Base-by-base conservation (phyloP, 2,888 invertebrate species). In the Empis livida region DNA sequence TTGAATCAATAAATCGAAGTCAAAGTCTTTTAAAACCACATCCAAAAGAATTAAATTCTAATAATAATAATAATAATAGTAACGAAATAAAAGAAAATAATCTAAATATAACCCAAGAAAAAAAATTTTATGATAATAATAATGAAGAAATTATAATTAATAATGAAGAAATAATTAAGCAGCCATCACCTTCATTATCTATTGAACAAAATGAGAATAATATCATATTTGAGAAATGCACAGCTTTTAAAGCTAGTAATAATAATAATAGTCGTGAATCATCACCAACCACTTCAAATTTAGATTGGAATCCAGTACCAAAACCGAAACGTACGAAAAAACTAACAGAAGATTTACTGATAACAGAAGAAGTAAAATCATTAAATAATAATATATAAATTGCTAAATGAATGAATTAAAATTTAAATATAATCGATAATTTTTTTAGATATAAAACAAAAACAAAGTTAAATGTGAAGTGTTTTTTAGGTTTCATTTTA, bases 241-340 rank as follows among this genome's bases (percentile, higher is more conserved):
- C 56, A 44, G 56, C 65, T 8, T 60, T 59, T 44, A 68, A 67
- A 49, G 57, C 58, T 42, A 57, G 59, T 11, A 56, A 58, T 37
- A 56, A 58, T 30, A 50, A 44, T 32, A 14, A 48, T 30, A 59
- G 59, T 43, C 55, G 67, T 38, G 68, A 68, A 52, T 58, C 65
- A 13, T 67, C 67, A n/a, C 67, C 67, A 8, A 67, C 64, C 17
- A 51, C 64, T 10, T 64, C 64, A 30, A 67, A 65, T 57, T 57
- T 67, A 42, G 69, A 68, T 56, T 68, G 68, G 68, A 68, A 68
- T 59, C 68, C 68, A 37, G 52, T 68, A 43, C 68, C 68, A 30
- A 68, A 68, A 48, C 68, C 68, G 45, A 64, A 66, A 53, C 59
- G 68, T 49, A 62, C 62, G 42, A 63, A 63, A 51, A 59, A 61